Evolutionary conservation across 1,140 invertebrate genomes (phyloP).

Genomic region (Ceratoteleas bidentatus): DNA sequence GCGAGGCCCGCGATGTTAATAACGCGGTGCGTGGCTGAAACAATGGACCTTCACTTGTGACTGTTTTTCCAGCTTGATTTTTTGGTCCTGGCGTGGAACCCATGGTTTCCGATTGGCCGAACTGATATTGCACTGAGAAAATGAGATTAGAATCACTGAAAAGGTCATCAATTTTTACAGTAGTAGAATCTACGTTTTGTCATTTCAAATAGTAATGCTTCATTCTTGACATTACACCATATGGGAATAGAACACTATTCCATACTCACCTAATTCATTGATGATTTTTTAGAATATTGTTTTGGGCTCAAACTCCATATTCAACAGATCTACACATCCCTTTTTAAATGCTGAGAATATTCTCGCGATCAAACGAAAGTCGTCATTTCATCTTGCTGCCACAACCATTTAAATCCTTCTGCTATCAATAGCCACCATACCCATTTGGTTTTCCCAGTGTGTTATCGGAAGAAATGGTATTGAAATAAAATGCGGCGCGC

Average conservation of each 20-base stretch:
- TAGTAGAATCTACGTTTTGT: background rate
- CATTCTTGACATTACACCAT: too few relatives aligned
- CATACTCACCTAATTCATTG: too few relatives aligned
- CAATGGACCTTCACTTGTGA: too few relatives aligned
- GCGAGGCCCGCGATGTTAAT: background rate
- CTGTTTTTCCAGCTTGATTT: too few relatives aligned
- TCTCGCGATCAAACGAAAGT: background rate
- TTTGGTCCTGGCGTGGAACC: too few relatives aligned
- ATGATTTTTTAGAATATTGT: too few relatives aligned
- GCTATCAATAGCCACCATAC: background rate
- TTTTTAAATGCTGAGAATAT: background rate
- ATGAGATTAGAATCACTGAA: background rate
- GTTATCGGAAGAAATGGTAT: slow-evolving; percentile 18
- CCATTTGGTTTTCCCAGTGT: too few relatives aligned
- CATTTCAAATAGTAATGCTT: background rate
- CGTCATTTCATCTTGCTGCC: too few relatives aligned
- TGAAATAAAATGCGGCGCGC: slow-evolving; percentile 50
- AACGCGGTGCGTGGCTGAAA: background rate
- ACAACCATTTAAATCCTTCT: background rate
- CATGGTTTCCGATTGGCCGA: too few relatives aligned
- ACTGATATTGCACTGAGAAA: too few relatives aligned
- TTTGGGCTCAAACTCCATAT: too few relatives aligned
- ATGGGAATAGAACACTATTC: too few relatives aligned
- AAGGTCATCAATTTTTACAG: background rate
- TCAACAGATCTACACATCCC: background rate